Base-by-base conservation (phyloP, 1,140 invertebrate species). In the Heterodera schachtii region DNA sequence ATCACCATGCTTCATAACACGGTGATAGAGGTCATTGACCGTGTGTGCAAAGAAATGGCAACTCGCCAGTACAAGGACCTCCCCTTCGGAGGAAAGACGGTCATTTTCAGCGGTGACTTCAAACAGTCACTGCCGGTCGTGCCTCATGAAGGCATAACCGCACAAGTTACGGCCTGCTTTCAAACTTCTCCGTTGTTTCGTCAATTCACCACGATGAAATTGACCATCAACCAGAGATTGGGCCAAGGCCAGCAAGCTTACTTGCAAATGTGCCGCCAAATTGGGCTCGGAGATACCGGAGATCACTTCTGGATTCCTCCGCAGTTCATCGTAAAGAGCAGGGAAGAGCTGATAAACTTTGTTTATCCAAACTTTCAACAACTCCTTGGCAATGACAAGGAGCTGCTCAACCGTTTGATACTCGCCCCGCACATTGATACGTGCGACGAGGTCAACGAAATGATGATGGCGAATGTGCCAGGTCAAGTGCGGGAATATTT, bases 71-170 rank as follows among this genome's bases (percentile, higher is more conserved):
- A 44, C 16, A 47, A 81, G 7, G 7, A 81, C 5, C 43, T 81
- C 5, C 78, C 49, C 44, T 81, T 81, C 41, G 80, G 31, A 46
- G 80, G 80, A 31, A 81, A 81, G 52, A 66, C 78, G n/a, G 75
- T 81, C 7, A 66, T 81, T 8, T 19, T 81, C 11, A 69, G 79
- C 31, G 76, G 57, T 46, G 80, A 81, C 49, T 82, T 57, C 52
- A 79, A 81, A 60, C 80, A 81, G 78, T 81, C 69, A 80, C 77
- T 81, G 11, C 80, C 80, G 41, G 57, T 81, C 43, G 80, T 81
- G 31, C 31, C 16, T 19, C 16, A 49, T n/a, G 66, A 41, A 69
- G 66, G 66, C n/a, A 5, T 21, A 69, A 21, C 41, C n/a, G 66
- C n/a, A 21, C 73, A 75, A 75, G 73, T 75, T 31, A 75, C 19